phyloP scores from a whole-genome alignment of 2,797 vertebrate species.

The Tarsius wallacei region DNA sequence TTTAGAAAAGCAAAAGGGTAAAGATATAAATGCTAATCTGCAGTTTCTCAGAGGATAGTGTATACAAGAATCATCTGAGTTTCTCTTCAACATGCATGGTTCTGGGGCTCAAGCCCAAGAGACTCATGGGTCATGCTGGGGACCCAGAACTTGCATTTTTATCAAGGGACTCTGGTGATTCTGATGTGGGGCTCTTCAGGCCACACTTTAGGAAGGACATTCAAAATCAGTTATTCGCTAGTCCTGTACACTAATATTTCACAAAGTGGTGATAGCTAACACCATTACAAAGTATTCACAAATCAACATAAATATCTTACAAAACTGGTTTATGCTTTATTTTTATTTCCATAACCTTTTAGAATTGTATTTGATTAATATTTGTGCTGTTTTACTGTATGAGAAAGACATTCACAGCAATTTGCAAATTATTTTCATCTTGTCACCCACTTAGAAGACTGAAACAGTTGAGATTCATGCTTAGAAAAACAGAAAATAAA shows the following conservation, averaged over 20 bases:
- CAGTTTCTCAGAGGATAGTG: background rate
- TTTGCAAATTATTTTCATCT: constrained; percentile 21
- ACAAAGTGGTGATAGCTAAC: background rate
- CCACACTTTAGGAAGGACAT: background rate
- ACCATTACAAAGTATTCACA: background rate
- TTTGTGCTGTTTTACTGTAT: background rate
- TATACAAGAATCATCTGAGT: background rate
- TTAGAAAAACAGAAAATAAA: background rate
- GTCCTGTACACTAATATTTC: background rate
- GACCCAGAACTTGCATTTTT: background rate
- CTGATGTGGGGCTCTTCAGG: background rate
- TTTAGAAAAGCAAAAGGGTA: background rate
- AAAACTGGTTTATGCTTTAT: constrained; percentile 28
- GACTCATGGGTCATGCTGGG: background rate
- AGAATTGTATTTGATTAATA: background rate
- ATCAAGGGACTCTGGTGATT: background rate
- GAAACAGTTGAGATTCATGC: constrained; percentile 18
- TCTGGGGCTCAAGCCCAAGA: background rate
- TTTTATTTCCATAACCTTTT: background rate
- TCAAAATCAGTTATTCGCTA: background rate
- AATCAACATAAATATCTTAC: background rate
- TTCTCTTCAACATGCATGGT: background rate
- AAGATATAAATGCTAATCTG: background rate
- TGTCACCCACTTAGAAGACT: background rate
- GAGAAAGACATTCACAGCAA: background rate